Base-by-base conservation (phyloP, 1,140 invertebrate genomes). In the Philotrypesis tridentata region DNA sequence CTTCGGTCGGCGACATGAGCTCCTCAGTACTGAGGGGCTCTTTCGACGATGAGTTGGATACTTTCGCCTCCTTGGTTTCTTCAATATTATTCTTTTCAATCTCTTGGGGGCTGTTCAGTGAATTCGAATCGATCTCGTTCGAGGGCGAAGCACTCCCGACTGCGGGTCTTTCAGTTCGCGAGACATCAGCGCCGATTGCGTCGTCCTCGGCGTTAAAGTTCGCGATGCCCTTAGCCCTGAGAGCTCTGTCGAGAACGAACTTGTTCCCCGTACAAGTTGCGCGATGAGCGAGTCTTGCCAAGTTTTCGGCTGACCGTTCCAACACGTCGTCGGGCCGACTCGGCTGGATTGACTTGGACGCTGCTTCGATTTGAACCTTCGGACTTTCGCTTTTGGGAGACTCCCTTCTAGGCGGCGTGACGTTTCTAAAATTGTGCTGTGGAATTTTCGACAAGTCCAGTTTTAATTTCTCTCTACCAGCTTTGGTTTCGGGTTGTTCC, bases 371-470 rank as follows among this genome's bases (percentile, higher is more conserved):
- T 70, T 85, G 85, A 3, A 81, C 71, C 27, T 83, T 88, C 0
- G 85, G 70, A 25, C 72, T 75, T 6, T 87, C 88, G 9, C 77
- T 60, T 17, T 86, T 88, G 0, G 79, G 74, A 3, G 86, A 84
- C 0, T 90, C 90, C 40, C 85, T 89, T 55, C 87, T 89, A 0
- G 85, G 65, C 0, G 84, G 78, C 3, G 86, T 83, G 23, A 82
- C 72, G 27, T 86, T 87, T 48, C 89, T 86, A 65, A 90, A 90
- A 11, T 88, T 87, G 73, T 91, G 89, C 67, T 91, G 90, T 83
- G 93, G 93, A 84, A 94, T 93, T 86, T 93, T 94, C 17, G 93
- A 94, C 79, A 96, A 92, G 89, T 96, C 95, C 84, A 96, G 90
- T 90, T 95, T 95, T 84, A 96, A 91, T 84, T 93, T 89, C 8